Evolutionary conservation across 1,140 invertebrate species (phyloP), one percentile per base, ranked within the genome.

Genomic region (Prorops nasuta): DNA sequence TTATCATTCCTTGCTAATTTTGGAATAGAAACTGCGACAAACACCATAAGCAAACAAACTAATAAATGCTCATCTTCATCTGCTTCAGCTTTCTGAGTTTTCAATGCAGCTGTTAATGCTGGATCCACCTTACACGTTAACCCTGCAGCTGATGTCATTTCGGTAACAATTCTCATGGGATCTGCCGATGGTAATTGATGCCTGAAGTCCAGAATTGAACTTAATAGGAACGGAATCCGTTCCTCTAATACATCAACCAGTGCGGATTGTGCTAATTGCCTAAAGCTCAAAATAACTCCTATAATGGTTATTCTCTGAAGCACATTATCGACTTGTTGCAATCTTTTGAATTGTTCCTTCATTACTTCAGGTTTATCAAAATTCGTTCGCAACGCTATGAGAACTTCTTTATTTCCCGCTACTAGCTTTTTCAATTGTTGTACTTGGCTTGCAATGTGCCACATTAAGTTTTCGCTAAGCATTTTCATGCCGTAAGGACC

Each of bases 401-500:
- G 75, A 6, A 95, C 86, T 43, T 98, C 96, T 69, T 96, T 96
- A 71, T 98, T 98, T 50, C 85, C 81, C 3, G 90, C 82, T 0
- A 98, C 95, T 36, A 98, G 72, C 76, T 96, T 95, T 79, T 96
- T 98, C 3, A 99, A 74, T 72, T 99, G 97, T 62, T 93, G 89
- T 7, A 99, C 94, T 81, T 99, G 97, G 72, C 92, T 94, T 2
- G 95, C 89, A 60, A 98, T 95, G 64, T 98, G 96, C 91, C 94
- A 96, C 91, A 98, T 98, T 3, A 99, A 75, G 17, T 91, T 94
- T 79, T 99, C 97, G 71, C 92, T 96, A 2, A 99, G 76, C 66
- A 94, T 86, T 69, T 98, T 98, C 86, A 99, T 97, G 1, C 97
- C 97, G 77, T 98, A 99, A 0, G 97, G 97, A 0, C 96, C 96